These are phyloP conservation scores for Sphecodes monilicornis DNA, from an alignment of 2,888 invertebrate species.

Conservation along the genomic window DNA sequence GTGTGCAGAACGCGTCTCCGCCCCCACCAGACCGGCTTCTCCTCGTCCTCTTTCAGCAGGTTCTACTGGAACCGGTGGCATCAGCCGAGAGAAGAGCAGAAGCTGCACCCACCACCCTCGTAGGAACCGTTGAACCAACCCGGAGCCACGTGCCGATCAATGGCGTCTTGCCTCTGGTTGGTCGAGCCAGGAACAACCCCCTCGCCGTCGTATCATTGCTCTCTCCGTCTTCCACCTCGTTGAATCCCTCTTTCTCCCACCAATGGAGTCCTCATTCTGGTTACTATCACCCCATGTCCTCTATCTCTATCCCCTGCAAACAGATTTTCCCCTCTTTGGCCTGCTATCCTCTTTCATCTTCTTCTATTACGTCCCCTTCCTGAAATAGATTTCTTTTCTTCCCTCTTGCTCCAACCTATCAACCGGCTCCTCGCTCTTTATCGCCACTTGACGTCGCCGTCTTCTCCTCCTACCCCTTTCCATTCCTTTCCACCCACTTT, in stretches of 20 bases:
- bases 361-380: conserved; percentile 6
- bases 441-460: conserved; percentile 9
- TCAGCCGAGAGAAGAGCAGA: conserved; percentile 51
- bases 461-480: neutral
- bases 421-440: neutral
- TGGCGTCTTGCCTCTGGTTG: conserved; percentile 83
- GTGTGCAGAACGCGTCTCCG: conserved; percentile 81
- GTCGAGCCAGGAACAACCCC: conserved; percentile 80
- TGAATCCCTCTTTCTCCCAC: conserved; percentile 9
- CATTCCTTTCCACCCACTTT: neutral
- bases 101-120: conserved; percentile 65
- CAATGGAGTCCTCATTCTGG: conserved; percentile 54
- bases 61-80: conserved; percentile 28
- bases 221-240: conserved; percentile 30
- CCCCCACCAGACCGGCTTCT: conserved; percentile 46
- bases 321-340: conserved; percentile 32
- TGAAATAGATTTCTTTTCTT: conserved; percentile 6
- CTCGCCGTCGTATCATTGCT: conserved; percentile 65
- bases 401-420: conserved; percentile 3
- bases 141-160: conserved; percentile 84
- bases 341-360: conserved; percentile 55
- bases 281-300: conserved; percentile 66
- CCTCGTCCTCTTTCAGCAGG: conserved; percentile 48
- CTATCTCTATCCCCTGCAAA: conserved; percentile 39
- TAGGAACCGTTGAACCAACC: conserved; percentile 75